Percentiles rank a stretch among this genome's conserved stretches.
Evolutionary conservation across 1,140 invertebrate genomes (phyloP).

Genomic region (Zaprionus ghesquierei): DNA sequence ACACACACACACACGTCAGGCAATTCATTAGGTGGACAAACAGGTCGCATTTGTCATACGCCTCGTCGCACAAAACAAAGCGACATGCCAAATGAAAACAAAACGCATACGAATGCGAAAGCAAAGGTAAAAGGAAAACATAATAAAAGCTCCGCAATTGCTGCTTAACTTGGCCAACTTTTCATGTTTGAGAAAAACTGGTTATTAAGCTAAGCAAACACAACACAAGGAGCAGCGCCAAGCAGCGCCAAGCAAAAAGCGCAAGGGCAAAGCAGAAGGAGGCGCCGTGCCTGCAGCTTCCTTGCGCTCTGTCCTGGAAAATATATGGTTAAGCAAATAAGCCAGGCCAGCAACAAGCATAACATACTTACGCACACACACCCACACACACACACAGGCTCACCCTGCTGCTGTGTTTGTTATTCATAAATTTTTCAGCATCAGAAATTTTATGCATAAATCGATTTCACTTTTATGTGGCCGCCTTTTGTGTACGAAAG

Average conservation of each 20-base stretch:
- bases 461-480: conserved; percentile 68
- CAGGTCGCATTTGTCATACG: conserved; percentile 69
- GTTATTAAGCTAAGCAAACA: conserved; percentile 75
- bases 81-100: neutral
- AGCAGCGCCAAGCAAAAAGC: conserved; percentile 4
- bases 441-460: conserved; percentile 70
- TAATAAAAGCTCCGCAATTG: conserved; percentile 54
- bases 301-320: conserved; percentile 15
- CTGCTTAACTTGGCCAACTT: conserved; percentile 77
- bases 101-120: neutral
- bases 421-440: conserved; percentile 69
- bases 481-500: conserved; percentile 8
- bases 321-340: conserved; percentile 47
- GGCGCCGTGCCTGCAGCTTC: conserved; percentile 18
- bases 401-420: conserved; percentile 35
- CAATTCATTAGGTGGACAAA: conserved; percentile 61
- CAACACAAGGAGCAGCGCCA: neutral
- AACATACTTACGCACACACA: neutral
- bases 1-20: conserved; percentile 15
- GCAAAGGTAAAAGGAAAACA: conserved; percentile 23
- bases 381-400: neutral
- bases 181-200: conserved; percentile 73
- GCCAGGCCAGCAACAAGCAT: conserved; percentile 31
- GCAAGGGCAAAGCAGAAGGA: neutral
- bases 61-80: conserved; percentile 40